Evolutionary conservation across 2,797 vertebrate genomes (phyloP).

Genomic region (Molossus molossus): DNA sequence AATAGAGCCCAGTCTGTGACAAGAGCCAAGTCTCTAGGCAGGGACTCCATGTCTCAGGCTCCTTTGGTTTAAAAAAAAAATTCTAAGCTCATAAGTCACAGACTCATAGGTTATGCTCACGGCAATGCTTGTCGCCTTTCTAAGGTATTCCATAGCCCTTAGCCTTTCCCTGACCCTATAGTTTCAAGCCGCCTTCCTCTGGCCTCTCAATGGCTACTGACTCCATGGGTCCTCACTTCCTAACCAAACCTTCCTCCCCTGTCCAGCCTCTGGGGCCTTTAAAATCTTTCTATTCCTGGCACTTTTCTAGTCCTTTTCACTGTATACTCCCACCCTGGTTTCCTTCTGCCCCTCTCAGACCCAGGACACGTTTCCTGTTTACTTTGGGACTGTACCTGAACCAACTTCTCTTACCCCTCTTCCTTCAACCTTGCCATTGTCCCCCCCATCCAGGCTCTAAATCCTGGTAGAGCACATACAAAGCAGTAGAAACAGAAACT

Average conservation of each 20-base stretch:
- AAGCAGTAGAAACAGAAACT: conserved; percentile 62
- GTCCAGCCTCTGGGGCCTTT: not conserved
- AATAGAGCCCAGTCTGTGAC: not conserved
- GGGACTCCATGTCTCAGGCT: not conserved
- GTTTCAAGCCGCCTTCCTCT: conserved; percentile 48
- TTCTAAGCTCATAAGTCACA: conserved; percentile 34
- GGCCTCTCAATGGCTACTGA: not conserved
- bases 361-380: conserved; percentile 19
- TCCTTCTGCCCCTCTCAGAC: conserved; percentile 3
- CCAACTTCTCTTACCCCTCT: conserved; percentile 34
- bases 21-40: not conserved
- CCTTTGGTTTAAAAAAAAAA: conserved; percentile 59
- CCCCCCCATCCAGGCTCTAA: conserved; percentile 22
- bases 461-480: conserved; percentile 52
- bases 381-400: not conserved
- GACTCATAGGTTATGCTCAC: not conserved
- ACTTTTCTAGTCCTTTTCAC: conserved; percentile 10
- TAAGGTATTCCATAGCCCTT: not conserved
- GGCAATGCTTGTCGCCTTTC: conserved; percentile 24
- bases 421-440: conserved; percentile 9
- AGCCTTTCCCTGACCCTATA: not conserved
- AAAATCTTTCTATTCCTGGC: not conserved
- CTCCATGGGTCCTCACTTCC: conserved; percentile 33
- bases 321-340: not conserved
- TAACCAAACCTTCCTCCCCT: conserved; percentile 43